Evolutionary conservation across 2,797 vertebrate genomes (phyloP), one percentile per base, ranked within the genome.

Genomic region (Natrix natrix): DNA sequence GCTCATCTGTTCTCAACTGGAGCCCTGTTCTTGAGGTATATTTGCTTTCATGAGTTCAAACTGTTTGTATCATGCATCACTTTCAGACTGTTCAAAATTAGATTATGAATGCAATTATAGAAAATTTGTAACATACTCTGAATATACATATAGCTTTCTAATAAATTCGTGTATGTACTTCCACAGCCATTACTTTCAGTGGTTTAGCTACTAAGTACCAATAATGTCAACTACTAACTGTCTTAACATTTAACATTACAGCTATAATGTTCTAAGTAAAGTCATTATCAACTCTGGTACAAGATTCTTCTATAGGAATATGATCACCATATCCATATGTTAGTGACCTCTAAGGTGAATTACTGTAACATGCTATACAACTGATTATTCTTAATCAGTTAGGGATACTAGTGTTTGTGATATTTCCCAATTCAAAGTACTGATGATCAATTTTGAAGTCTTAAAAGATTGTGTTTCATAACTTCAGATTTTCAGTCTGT

Each of bases 1-100:
- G 99, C 95, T 99, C 99, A 22, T 99, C 99, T 3, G 96, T 99
- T 94, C 98, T 99, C 43, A 98, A 28, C 93, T 99, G 99, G 99
- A 99, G 98, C 92, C 99, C 99, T 24, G 98, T 99, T 94, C 98
- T 99, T 92, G 98, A 99, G 98, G 99, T 99, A 96, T 14, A 96
- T 66, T 89, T 86, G 59, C 59, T 93, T 26, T 43, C 37, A 83
- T 74, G 57, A 60, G 57, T 88, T 93, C 60, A 57, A 56, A 86
- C 24, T 52, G 60, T 20, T 55, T 91, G 43, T 12, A 16, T 43
- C 74, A 12, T 28, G 16, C 20, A 57, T 74, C 43, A 16, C 24
- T 32, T n/a, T 57, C 5, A 8, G 52, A 10, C 17, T 8, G 8
- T 74, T 54, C 10, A 91, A 90, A 87, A 4, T 28, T 78, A 13